A percentile compares a stretch with the other conserved stretches of the same genome.
phyloP scores from a whole-genome alignment of 2,888 invertebrate species.

The Caenorhabditis becei region DNA sequence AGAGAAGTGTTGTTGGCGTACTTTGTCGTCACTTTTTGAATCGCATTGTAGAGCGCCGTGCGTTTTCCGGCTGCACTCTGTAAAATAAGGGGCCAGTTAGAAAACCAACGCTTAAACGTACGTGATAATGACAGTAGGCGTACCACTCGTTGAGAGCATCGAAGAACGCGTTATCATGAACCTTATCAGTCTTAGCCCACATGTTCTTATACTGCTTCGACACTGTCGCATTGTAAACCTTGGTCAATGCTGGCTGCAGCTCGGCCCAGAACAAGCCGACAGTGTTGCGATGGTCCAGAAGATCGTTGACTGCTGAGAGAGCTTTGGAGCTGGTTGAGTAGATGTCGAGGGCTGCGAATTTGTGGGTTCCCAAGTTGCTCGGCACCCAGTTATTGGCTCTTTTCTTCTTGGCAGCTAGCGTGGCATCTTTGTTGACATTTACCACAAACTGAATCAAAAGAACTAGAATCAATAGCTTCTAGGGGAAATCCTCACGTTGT shows the following conservation, averaged over 20 bases:
- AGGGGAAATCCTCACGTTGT: conserved; percentile 18
- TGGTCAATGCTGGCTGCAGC: conserved; percentile 25
- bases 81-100: background rate
- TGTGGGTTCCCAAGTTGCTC: conserved; percentile 44
- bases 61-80: conserved; percentile 59
- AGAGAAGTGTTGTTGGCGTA: conserved; percentile 47
- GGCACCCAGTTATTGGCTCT: conserved; percentile 43
- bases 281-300: conserved; percentile 55
- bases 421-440: conserved; percentile 44
- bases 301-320: conserved; percentile 8
- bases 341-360: conserved; percentile 40
- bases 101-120: conserved; percentile 15
- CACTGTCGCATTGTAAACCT: conserved; percentile 38
- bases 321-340: conserved; percentile 38
- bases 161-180: conserved; percentile 56
- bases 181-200: conserved; percentile 59
- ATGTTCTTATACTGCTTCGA: conserved; percentile 52
- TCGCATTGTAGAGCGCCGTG: conserved; percentile 56
- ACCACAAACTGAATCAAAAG: conserved; percentile 52
- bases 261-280: conserved; percentile 58
- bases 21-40: conserved; percentile 52
- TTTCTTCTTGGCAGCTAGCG: conserved; percentile 46
- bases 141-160: conserved; percentile 64
- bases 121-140: conserved; percentile 60
- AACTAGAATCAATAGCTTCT: conserved; percentile 3